Base-by-base conservation (phyloP, 2,888 invertebrate genomes). In the Cryptus viduatorius region DNA sequence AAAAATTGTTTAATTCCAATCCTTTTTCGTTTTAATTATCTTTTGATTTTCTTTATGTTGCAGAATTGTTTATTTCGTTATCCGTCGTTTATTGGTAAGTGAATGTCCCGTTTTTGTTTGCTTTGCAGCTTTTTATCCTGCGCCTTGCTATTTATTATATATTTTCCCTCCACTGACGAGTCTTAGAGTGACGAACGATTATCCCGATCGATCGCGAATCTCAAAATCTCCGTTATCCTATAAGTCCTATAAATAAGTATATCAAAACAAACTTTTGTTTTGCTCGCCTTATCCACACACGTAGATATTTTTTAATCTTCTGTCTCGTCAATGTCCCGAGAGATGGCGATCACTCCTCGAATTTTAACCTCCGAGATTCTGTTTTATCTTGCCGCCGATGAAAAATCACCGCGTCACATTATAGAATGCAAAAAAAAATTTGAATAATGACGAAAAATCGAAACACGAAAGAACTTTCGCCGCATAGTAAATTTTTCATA, bases 31-130 rank as follows among this genome's bases (percentile, higher is more conserved):
- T 79, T 64, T 48, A 53, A 37, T 46, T 24, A 65, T 67, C 50
- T 46, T 73, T 77, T 68, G 53, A 59, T 53, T 84, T 68, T 79
- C 61, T 79, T 83, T 78, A 42, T 82, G 82, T 84, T 84, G 84
- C 84, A 84, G 84, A 78, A 64, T 71, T 83, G 31, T 76, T 73
- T 76, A 56, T 83, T 79, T 72, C 68, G 56, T 77, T 76, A 44
- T 12, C 37, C 65, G 73, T 59, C 73, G 59, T 59, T 75, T 69
- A 67, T 76, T 24, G 82, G 80, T 83, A 78, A 79, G 85, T 64
- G 61, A 19, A 53, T 24, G 53, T 83, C 53, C 64, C 68, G 16
- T 16, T 72, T 69, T 50, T 79, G 48, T 46, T 48, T 61, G 14
- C n/a, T 48, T 50, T n/a, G 24, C 29, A 31, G 29, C 3, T n/a